These are phyloP conservation scores for Drosophila malerkotliana DNA, from an alignment of 1,140 invertebrate genomes.

Conservation along the genomic window DNA sequence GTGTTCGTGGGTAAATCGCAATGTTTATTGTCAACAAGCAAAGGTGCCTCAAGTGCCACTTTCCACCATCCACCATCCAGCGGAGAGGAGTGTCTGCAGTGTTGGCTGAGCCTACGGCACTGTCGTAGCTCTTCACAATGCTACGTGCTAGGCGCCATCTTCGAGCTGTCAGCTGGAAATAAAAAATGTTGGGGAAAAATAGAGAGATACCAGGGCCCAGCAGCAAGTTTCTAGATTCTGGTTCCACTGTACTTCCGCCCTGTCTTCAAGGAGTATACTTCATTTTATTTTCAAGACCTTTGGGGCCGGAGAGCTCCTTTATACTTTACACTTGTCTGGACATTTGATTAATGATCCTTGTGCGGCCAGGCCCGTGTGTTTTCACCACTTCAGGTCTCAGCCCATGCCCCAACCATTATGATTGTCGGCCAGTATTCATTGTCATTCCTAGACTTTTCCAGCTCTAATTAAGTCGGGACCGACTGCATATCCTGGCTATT, in stretches of 20 bases:
- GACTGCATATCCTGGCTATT: slow-evolving; percentile 20
- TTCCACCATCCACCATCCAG: slow-evolving; percentile 27
- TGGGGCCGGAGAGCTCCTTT: slow-evolving; percentile 25
- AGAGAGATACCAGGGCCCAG: too few species aligned
- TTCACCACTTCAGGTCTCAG: slow-evolving; percentile 43
- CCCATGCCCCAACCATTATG: slow-evolving; percentile 54
- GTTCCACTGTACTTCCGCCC: slow-evolving; percentile 30
- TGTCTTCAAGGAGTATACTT: slow-evolving; percentile 31
- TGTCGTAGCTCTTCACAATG: slow-evolving; percentile 39
- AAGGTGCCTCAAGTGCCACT: slow-evolving; percentile 72
- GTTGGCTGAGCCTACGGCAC: slow-evolving; percentile 33
- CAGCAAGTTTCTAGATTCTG: neutral
- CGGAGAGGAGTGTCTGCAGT: slow-evolving; percentile 12
- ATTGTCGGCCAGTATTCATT: slow-evolving; percentile 58
- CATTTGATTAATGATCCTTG: slow-evolving; percentile 82
- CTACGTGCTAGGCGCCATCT: slow-evolving; percentile 48
- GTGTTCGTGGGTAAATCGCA: slow-evolving; percentile 52
- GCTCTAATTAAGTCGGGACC: slow-evolving; percentile 45
- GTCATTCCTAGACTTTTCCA: slow-evolving; percentile 50
- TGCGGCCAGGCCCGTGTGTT: slow-evolving; percentile 38
- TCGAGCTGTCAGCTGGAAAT: slow-evolving; percentile 12
- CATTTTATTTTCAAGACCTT: slow-evolving; percentile 51
- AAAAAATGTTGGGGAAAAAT: neutral
- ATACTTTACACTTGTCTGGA: slow-evolving; percentile 80
- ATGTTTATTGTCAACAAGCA: slow-evolving; percentile 80